Percentiles rank a stretch among this genome's conserved stretches.
Conservation (phyloP, 2,888 invertebrate species). For the Hirtodrosophila duncani region DNA sequence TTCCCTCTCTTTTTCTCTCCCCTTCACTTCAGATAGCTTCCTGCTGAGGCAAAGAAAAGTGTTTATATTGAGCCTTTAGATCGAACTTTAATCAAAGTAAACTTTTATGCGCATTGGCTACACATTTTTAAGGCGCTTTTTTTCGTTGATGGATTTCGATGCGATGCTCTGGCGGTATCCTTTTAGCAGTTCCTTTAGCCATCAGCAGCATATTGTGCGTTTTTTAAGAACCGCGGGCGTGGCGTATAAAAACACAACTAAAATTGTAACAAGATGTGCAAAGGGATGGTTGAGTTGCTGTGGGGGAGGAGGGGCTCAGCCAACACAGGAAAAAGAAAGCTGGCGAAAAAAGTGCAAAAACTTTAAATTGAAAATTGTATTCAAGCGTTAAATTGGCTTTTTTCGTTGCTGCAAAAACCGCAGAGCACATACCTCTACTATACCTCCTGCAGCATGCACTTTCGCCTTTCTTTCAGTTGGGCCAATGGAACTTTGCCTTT, state of each 20-base stretch:
- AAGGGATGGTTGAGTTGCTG: constrained; percentile 8
- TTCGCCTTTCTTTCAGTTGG: background rate
- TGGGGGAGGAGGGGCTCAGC: background rate
- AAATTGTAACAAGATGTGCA: constrained; percentile 61
- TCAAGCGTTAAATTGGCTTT: constrained; percentile 73
- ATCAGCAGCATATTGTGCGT: constrained; percentile 29
- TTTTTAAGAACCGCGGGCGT: constrained; percentile 18
- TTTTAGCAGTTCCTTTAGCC: constrained; percentile 2
- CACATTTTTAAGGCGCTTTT: constrained; percentile 55
- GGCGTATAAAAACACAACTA: constrained; percentile 38
- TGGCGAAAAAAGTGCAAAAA: constrained; percentile 47
- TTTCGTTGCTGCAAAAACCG: constrained; percentile 47
- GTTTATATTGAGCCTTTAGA: constrained; percentile 63
- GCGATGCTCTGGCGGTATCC: constrained; percentile 3
- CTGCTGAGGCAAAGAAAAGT: constrained; percentile 33
- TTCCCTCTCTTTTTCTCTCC: background rate
- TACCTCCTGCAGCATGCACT: constrained; percentile 5
- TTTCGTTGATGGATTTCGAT: constrained; percentile 54
- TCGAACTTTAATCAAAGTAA: constrained; percentile 72
- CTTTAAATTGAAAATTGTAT: constrained; percentile 73
- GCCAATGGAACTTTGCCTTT: background rate
- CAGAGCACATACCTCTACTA: background rate
- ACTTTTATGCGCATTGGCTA: constrained; percentile 58
- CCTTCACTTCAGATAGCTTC: constrained; percentile 17
- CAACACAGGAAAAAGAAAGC: constrained; percentile 36